Conservation (phyloP, 2,797 vertebrate genomes). For the Miichthys miiuy region DNA sequence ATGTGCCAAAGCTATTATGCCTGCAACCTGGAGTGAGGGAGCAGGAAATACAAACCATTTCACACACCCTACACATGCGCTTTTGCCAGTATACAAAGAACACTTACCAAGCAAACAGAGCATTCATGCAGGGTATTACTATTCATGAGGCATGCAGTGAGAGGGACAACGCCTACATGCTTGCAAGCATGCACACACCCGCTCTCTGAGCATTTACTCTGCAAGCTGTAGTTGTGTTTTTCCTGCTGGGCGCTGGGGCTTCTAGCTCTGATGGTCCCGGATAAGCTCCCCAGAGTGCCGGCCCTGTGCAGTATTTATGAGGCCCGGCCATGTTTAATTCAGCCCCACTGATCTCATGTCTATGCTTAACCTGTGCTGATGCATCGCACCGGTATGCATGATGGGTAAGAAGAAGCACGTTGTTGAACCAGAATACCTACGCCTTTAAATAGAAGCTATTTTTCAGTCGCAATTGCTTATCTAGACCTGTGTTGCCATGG, state of each 20-base stretch:
- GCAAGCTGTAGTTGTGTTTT: conserved; percentile 79
- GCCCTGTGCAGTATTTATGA: conserved; percentile 85
- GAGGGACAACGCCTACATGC: conserved; percentile 65
- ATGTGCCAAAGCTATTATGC: conserved; percentile 58
- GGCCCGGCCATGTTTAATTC: conserved; percentile 85
- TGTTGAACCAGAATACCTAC: conserved; percentile 45
- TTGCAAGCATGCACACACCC: conserved; percentile 55
- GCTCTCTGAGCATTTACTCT: conserved; percentile 70
- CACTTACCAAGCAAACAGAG: conserved; percentile 76
- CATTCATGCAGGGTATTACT: conserved; percentile 78
- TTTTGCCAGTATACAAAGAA: conserved; percentile 72
- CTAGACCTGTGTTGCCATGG: conserved; percentile 48
- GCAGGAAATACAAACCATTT: conserved; percentile 74
- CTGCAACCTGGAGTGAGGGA: conserved; percentile 82
- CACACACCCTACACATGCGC: conserved; percentile 61
- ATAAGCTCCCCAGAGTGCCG: conserved; percentile 76
- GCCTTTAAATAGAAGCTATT: conserved; percentile 52
- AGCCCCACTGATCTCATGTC: conserved; percentile 80
- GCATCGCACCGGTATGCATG: conserved; percentile 60
- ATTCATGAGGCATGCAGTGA: conserved; percentile 77
- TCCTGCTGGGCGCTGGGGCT: conserved; percentile 80
- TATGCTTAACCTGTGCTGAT: conserved; percentile 71
- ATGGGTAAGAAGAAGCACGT: conserved; percentile 59
- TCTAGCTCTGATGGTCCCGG: conserved; percentile 77
- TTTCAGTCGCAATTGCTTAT: conserved; percentile 55